Percentiles rank a stretch among this genome's conserved stretches.
These are phyloP conservation scores for Trachelus iudaicus DNA, from an alignment of 2,888 invertebrate genomes.

Conservation along the genomic window DNA sequence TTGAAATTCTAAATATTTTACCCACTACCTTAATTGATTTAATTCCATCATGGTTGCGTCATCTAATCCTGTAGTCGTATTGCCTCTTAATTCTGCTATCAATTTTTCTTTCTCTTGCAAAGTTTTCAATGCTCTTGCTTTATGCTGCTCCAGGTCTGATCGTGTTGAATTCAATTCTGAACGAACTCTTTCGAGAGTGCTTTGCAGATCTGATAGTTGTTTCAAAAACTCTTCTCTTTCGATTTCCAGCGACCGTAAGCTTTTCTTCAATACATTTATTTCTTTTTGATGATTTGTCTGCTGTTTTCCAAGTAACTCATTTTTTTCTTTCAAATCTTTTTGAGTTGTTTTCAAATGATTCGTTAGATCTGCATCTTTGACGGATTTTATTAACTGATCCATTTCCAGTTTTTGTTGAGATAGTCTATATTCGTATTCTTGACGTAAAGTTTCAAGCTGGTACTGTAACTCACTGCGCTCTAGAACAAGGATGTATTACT, in stretches of 20 bases:
- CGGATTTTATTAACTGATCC: conserved; percentile 30
- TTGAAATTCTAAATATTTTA: background rate
- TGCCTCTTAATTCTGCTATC: conserved; percentile 71
- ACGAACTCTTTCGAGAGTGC: conserved; percentile 54
- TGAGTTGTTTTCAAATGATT: conserved; percentile 52
- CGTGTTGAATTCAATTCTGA: conserved; percentile 57
- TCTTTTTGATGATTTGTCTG: conserved; percentile 66
- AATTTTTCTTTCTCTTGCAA: conserved; percentile 82
- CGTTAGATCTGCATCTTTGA: conserved; percentile 22
- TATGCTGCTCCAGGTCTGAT: conserved; percentile 78
- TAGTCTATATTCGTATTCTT: conserved; percentile 33
- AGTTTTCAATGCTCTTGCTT: conserved; percentile 81
- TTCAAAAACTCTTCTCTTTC: conserved; percentile 66
- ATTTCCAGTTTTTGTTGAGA: conserved; percentile 31
- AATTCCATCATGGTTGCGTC: conserved; percentile 70
- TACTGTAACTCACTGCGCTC: conserved; percentile 27
- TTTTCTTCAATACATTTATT: conserved; percentile 61
- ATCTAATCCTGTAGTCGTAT: conserved; percentile 43
- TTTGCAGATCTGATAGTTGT: conserved; percentile 61
- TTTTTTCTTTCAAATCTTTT: conserved; percentile 63
- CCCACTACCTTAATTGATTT: conserved; percentile 67
- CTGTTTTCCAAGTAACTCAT: conserved; percentile 59
- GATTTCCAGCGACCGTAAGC: conserved; percentile 65
- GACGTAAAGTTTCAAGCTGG: conserved; percentile 26
- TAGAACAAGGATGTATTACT: background rate